Base-by-base conservation (phyloP, 2,888 invertebrate genomes). In the Beris morrisii region DNA sequence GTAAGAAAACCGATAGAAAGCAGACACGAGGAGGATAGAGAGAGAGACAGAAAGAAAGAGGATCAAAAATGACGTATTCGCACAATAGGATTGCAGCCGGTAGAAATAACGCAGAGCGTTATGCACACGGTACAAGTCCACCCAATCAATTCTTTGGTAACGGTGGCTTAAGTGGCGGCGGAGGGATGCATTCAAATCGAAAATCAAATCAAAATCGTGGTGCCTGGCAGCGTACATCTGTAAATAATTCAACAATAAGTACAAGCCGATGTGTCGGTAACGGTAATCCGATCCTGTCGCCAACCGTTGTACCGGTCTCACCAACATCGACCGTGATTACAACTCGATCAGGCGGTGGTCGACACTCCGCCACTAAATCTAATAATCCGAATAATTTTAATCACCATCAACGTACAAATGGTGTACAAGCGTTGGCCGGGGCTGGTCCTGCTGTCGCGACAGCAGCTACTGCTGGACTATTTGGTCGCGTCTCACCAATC, bases 131-230 rank as follows among this genome's bases (percentile, higher is more conserved):
- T 45, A 56, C 69, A 63, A 69, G 67, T 65, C 63, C 65, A 58
- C 61, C 64, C 43, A 53, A 67, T 55, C 56, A 46, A 9, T 57
- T 57, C 44, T 46, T 50, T 48, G 65, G 65, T 7, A 28, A 13
- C 11, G 50, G 46, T 30, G 73, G 75, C 32, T 71, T 73, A 28
- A 67, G 69, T 67, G 72, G 72, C 22, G 22, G 22, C 22, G 22
- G 2, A 22, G 69, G 71, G 58, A 57, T 44, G 44, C 59, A 59
- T 43, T 57, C 65, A 5, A 57, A 43, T 50, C 65, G 65, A 6
- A 65, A 65, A 52, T 28, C 32, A 12, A 57, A 65, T 58, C 65
- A 65, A 22, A 50, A 56, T 57, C 65, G 65, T 6, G 57, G 57
- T 38, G 32, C 46, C 46, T 54, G 56, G 48, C 65, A 65, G 38